Evolutionary conservation across 1,140 invertebrate species (phyloP), one percentile per base, ranked within the genome.

Genomic region (Zaprionus lachaisei): DNA sequence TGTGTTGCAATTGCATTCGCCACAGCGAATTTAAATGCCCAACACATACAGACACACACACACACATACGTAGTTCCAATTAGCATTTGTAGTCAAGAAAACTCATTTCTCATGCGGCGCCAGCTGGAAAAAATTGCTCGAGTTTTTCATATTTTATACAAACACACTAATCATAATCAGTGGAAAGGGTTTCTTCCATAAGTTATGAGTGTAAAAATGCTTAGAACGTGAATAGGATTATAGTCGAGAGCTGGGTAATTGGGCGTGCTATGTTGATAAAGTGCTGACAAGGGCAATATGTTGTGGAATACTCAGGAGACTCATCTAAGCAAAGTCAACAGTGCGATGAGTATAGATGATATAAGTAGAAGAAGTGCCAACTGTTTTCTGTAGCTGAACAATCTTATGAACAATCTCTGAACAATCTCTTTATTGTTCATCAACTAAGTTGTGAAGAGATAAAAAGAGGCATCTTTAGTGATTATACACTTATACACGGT

Each of bases 1-100:
- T 55, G 22, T 76, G 83, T 83, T 79, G 83, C 66, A 83, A 82
- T 69, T 47, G 41, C 41, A n/a, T 17, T 44, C 7, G 41, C 41
- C 41, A 6, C 57, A 41, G 54, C 67, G 49, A 51, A 37, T 72
- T 64, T 72, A 34, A 57, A 54, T 70, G 72, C 28, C 31, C 66
- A 63, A 34, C 66, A 34, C 47, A 63, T 20, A 20, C 26, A 38
- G 0, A 20, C 20, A 20, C 20, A 38, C 15, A 24, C 47, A 51
- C 22, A 67, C 56, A 69, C 22, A 67, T 44, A 69, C 31, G 1
- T 0, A 47, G 41, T 11, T 11, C 60, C 73, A 76, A 76, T 76
- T 76, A 76, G 62, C 73, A 65, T 70, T 65, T 58, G 65, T 62
- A 47, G 41, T 47, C n/a, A 47, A 17, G 37, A 47, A 71, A 76